These are phyloP conservation scores for Regulus satrapa DNA, from an alignment of 2,113 vertebrate genomes.

Conservation along the genomic window DNA sequence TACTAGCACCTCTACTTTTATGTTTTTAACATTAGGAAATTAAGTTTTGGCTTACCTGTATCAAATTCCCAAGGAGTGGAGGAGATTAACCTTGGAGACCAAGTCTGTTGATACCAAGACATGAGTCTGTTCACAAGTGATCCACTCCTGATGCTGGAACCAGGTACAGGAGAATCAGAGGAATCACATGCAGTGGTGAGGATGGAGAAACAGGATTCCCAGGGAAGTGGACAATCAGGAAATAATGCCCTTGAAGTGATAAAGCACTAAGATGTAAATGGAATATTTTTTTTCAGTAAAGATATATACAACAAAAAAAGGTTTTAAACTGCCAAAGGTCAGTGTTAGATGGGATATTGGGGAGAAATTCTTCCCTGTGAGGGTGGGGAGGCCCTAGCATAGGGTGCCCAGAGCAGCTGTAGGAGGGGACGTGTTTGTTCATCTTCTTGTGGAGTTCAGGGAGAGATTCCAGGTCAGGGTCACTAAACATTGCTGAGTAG, in stretches of 20 bases:
- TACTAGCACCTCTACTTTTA: background rate
- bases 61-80: background rate
- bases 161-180: background rate
- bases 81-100: background rate
- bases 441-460: background rate
- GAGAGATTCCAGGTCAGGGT: background rate
- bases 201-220: background rate
- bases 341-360: background rate
- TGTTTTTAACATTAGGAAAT: background rate
- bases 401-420: background rate
- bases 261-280: background rate
- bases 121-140: background rate
- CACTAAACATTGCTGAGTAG: background rate
- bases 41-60: background rate
- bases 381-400: background rate
- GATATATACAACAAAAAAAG: background rate
- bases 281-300: background rate
- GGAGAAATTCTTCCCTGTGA: background rate
- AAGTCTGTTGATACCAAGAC: background rate
- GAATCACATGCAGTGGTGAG: background rate
- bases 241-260: background rate
- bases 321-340: background rate
- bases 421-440: fast-evolving
- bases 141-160: background rate
- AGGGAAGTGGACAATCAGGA: background rate